A percentile compares a stretch with the other conserved stretches of the same genome.
Evolutionary conservation across 2,113 vertebrate species (phyloP).

Genomic region (Euleptes europaea): DNA sequence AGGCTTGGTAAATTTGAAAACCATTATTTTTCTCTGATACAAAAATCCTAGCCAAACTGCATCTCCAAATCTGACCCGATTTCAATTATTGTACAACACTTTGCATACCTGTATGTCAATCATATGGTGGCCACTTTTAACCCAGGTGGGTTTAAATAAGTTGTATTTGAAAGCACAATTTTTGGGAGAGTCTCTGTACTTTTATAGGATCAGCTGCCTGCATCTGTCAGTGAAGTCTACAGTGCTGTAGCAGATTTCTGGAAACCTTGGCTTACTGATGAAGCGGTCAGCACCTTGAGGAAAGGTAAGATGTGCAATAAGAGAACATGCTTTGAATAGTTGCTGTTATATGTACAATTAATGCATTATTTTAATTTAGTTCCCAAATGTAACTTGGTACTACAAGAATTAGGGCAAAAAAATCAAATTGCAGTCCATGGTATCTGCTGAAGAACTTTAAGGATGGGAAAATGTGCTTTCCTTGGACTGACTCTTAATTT

Average conservation of each 20-base stretch:
- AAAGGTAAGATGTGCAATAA: constrained; percentile 76
- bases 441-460: not conserved
- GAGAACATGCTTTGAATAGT: constrained; percentile 1
- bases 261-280: constrained; percentile 86
- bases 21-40: not conserved
- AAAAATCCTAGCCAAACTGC: not conserved
- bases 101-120: not conserved
- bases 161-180: not conserved
- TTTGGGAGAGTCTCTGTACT: constrained; percentile 37
- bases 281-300: constrained; percentile 83
- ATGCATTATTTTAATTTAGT: not conserved
- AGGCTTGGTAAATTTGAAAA: not conserved
- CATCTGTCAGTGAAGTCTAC: constrained; percentile 82
- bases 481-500: constrained; percentile 3
- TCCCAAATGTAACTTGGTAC: not conserved
- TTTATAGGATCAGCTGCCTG: constrained; percentile 88
- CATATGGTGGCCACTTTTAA: not conserved
- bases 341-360: not conserved
- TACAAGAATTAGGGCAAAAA: not conserved
- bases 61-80: not conserved
- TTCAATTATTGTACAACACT: not conserved
- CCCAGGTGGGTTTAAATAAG: not conserved
- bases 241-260: constrained; percentile 86
- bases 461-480: not conserved
- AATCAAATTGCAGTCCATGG: not conserved